These are phyloP conservation scores for Varanus komodoensis DNA, from an alignment of 2,113 vertebrate genomes.

Conservation along the genomic window DNA sequence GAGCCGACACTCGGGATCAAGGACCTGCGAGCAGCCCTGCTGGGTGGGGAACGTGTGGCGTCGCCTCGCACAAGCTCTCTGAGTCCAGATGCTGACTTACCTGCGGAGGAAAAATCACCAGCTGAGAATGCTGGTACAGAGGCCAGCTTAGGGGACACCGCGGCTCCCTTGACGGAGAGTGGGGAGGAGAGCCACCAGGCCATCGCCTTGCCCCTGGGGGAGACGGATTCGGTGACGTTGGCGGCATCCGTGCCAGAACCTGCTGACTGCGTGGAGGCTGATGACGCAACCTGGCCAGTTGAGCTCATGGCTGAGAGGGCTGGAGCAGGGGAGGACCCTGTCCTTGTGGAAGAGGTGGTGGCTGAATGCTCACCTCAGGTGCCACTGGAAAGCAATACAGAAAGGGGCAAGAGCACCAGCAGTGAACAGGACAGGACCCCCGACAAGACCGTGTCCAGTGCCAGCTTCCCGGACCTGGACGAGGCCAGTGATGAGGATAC, in stretches of 20 bases:
- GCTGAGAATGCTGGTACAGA: slow-evolving; percentile 14
- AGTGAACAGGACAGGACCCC: slow-evolving; percentile 58
- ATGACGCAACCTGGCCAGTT: fast-evolving
- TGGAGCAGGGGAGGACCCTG: slow-evolving; percentile 1
- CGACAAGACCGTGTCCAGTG: slow-evolving; percentile 76
- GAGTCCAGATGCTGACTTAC: slow-evolving; percentile 30
- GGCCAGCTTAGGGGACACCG: background rate
- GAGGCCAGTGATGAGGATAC: slow-evolving; percentile 82
- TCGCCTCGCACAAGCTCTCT: background rate
- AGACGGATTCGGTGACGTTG: background rate
- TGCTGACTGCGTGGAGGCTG: background rate
- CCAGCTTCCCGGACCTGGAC: slow-evolving; percentile 78
- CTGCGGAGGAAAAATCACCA: slow-evolving; percentile 37
- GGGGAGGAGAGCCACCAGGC: slow-evolving; percentile 34
- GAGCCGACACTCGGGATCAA: slow-evolving; percentile 46
- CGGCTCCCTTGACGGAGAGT: background rate
- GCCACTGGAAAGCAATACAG: background rate
- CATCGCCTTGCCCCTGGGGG: fast-evolving
- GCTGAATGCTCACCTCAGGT: background rate
- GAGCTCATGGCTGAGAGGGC: background rate
- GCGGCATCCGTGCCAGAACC: background rate
- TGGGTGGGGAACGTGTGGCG: background rate
- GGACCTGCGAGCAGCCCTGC: slow-evolving; percentile 24
- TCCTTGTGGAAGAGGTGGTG: fast-evolving
- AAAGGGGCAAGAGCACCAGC: slow-evolving; percentile 54